Percentiles rank a stretch among this genome's conserved stretches.
phyloP scores from a whole-genome alignment of 2,797 vertebrate genomes.

The Capromys pilorides region DNA sequence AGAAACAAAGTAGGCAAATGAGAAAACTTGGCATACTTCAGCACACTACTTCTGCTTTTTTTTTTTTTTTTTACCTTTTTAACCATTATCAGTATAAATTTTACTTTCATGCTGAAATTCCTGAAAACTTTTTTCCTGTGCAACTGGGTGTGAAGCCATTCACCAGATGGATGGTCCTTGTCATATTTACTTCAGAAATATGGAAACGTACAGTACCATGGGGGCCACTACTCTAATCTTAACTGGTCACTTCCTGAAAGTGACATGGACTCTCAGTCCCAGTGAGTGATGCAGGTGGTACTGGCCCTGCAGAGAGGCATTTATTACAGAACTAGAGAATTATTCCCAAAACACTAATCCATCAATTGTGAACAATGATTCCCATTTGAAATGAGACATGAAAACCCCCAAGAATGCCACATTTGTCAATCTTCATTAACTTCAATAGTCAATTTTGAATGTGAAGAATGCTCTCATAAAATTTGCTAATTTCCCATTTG shows the following conservation, averaged over 20 bases:
- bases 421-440: neutral
- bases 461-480: neutral
- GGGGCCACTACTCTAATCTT: constrained; percentile 38
- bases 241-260: constrained; percentile 54
- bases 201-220: neutral
- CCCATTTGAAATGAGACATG: neutral
- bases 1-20: neutral
- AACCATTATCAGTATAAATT: constrained; percentile 22
- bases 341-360: neutral
- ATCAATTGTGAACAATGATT: neutral
- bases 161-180: neutral
- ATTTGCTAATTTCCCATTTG: neutral
- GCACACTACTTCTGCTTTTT: neutral
- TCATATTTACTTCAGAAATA: constrained; percentile 28
- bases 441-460: neutral
- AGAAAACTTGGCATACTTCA: neutral
- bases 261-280: neutral
- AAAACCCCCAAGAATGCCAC: neutral
- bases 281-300: neutral
- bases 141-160: neutral
- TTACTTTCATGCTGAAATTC: constrained; percentile 30
- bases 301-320: neutral
- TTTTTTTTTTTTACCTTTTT: neutral
- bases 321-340: neutral
- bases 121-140: neutral